These are phyloP conservation scores for Coregonus clupeaformis DNA, from an alignment of 2,113 vertebrate genomes.

Conservation along the genomic window DNA sequence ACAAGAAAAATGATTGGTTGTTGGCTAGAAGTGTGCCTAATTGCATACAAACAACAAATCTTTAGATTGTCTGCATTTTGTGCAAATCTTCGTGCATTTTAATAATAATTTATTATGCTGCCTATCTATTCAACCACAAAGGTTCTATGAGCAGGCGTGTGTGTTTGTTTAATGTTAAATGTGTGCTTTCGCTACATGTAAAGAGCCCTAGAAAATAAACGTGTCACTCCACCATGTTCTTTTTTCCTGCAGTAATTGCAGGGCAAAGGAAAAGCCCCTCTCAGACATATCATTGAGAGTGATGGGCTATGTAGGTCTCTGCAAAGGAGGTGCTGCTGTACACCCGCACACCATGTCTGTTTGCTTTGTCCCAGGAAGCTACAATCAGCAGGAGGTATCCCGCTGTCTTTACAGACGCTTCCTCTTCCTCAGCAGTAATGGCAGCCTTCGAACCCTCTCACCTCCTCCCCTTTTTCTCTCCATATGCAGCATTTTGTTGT, in stretches of 20 bases:
- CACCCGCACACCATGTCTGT: neutral
- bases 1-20: slow-evolving; percentile 7
- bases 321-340: neutral
- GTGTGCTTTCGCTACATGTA: neutral
- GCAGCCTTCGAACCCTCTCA: slow-evolving; percentile 3
- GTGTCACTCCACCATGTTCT: neutral
- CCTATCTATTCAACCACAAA: neutral
- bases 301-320: neutral
- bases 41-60: neutral
- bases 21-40: neutral
- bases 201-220: neutral
- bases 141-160: neutral
- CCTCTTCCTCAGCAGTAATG: neutral
- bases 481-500: neutral
- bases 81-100: neutral
- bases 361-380: neutral
- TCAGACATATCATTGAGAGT: neutral
- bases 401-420: slow-evolving; percentile 9
- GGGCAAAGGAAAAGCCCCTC: neutral
- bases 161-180: neutral
- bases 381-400: neutral
- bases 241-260: neutral
- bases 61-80: neutral
- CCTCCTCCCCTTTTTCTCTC: neutral
- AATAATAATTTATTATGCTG: neutral